phyloP scores from a whole-genome alignment of 2,113 vertebrate species.

The Catharus minimus region DNA sequence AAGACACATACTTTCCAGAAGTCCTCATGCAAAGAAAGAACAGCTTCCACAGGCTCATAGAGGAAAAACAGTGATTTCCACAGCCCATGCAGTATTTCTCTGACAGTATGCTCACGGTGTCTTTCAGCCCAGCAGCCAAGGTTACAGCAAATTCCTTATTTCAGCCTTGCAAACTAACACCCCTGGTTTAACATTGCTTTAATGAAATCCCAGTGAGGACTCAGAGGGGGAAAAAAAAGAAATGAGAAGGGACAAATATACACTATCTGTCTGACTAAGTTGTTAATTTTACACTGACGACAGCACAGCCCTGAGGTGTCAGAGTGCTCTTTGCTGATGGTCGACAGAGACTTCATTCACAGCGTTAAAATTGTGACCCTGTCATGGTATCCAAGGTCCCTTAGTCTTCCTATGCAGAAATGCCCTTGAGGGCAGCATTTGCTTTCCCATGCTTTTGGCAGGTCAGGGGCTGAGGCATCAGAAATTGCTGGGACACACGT shows the following conservation, averaged over 20 bases:
- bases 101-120: not conserved
- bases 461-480: not conserved
- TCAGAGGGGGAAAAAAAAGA: not conserved
- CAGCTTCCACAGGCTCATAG: not conserved
- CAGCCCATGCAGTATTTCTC: not conserved
- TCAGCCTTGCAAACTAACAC: not conserved
- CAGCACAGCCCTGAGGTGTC: not conserved
- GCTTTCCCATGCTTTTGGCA: not conserved
- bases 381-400: not conserved
- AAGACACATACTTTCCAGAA: not conserved
- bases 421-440: not conserved
- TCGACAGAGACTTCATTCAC: not conserved
- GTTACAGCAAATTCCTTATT: slow-evolving; percentile 1
- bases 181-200: not conserved
- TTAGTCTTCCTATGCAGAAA: not conserved
- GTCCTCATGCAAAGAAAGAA: not conserved
- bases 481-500: not conserved
- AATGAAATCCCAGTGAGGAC: not conserved
- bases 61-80: not conserved
- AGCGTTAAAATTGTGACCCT: not conserved
- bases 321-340: not conserved
- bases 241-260: not conserved
- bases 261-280: not conserved
- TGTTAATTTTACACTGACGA: slow-evolving; percentile 9
- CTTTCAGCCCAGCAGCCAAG: not conserved